Percentiles rank a stretch among this genome's conserved stretches.
Evolutionary conservation across 2,888 invertebrate genomes (phyloP).

Genomic region (Artemia sp.): DNA sequence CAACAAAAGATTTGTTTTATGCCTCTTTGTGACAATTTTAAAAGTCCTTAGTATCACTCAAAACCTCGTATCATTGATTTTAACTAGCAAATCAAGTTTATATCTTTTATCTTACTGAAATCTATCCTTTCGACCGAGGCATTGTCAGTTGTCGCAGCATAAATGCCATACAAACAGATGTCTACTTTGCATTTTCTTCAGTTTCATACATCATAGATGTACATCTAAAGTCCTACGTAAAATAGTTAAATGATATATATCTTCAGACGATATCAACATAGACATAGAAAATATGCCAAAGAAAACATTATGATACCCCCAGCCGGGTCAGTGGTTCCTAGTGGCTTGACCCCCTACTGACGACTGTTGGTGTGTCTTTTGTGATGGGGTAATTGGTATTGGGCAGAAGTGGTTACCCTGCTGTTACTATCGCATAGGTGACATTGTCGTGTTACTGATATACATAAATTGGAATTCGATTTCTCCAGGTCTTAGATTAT

Average conservation of each 20-base stretch:
- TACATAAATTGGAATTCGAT: slow-evolving; percentile 12
- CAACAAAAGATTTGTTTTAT: no score
- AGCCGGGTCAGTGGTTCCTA: not conserved
- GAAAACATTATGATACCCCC: slow-evolving; percentile 14
- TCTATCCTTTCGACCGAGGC: not conserved
- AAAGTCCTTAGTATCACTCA: no score
- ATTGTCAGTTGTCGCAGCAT: slow-evolving; percentile 12
- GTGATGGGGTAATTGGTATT: slow-evolving; percentile 13
- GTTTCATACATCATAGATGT: slow-evolving; percentile 13
- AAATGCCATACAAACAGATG: slow-evolving; percentile 8
- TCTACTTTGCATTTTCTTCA: slow-evolving; percentile 15
- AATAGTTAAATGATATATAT: no score
- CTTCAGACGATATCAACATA: slow-evolving; percentile 12
- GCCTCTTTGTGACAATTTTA: no score
- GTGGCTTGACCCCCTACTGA: no score
- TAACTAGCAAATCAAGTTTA: no score
- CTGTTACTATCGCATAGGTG: slow-evolving; percentile 9
- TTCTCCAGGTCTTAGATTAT: not conserved
- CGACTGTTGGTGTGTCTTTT: not conserved
- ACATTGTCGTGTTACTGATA: not conserved
- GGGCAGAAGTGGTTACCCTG: slow-evolving; percentile 9
- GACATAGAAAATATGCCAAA: slow-evolving; percentile 11
- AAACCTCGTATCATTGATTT: no score
- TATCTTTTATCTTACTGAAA: no score
- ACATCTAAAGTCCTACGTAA: not conserved